Evolutionary conservation across 2,797 vertebrate species (phyloP).

Genomic region (Dicrostonyx torquatus): DNA sequence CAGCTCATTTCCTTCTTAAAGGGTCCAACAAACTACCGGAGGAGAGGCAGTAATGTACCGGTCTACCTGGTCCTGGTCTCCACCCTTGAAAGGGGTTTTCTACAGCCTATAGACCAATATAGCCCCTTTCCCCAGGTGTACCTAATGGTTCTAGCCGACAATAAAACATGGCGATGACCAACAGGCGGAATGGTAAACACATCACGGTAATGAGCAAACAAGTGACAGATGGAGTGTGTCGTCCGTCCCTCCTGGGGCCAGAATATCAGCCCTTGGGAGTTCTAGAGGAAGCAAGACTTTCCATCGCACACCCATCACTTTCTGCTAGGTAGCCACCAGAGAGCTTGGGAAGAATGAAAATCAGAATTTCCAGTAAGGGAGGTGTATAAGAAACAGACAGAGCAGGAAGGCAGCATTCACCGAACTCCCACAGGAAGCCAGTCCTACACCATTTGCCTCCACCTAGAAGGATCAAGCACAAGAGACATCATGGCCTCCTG

Average conservation of each 20-base stretch:
- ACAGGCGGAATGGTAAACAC: conserved; percentile 28
- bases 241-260: neutral
- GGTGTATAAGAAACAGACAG: neutral
- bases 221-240: neutral
- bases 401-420: neutral
- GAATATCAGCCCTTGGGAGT: neutral
- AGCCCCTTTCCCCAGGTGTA: neutral
- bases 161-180: conserved; percentile 17
- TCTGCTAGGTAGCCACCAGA: neutral
- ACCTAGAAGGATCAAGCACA: neutral
- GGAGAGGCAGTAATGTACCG: neutral
- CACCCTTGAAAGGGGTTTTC: neutral
- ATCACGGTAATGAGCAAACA: neutral
- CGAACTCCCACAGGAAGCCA: neutral
- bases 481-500: neutral
- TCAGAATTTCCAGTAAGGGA: neutral
- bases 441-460: neutral
- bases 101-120: neutral
- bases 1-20: neutral
- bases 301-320: neutral
- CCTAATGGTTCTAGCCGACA: neutral
- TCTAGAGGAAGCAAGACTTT: conserved; percentile 35
- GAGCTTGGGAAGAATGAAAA: neutral
- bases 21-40: neutral
- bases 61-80: neutral